Percentiles rank a stretch among this genome's conserved stretches.
Evolutionary conservation across 2,888 invertebrate species (phyloP).

Genomic region (Drosophila recens): DNA sequence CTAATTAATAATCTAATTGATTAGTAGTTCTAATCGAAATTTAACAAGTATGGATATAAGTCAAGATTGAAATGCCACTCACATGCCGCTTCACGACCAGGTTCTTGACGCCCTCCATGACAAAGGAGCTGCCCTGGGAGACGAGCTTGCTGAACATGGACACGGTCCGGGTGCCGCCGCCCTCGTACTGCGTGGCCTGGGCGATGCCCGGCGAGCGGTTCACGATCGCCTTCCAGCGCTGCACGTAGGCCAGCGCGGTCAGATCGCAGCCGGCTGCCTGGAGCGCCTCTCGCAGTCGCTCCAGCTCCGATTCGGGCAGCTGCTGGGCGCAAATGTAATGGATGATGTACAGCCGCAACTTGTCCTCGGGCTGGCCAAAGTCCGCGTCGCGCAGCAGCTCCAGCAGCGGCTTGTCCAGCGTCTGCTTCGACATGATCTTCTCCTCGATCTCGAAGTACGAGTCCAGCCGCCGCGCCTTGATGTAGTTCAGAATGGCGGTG

Average conservation of each 20-base stretch:
- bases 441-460: conserved; percentile 99
- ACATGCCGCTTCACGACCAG: conserved; percentile 99
- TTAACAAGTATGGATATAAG: no score
- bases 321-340: conserved; percentile 94
- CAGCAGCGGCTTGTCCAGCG: conserved; percentile 92
- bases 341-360: conserved; percentile 96
- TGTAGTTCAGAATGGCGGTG: conserved; percentile 94
- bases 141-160: conserved; percentile 99
- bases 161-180: conserved; percentile 97
- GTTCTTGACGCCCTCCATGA: conserved; percentile 99
- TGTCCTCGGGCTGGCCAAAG: conserved; percentile 95
- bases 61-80: conserved; percentile 83
- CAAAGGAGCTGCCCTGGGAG: conserved; percentile 98
- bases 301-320: conserved; percentile 93
- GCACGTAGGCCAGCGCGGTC: conserved; percentile 94
- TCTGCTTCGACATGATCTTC: conserved; percentile 96
- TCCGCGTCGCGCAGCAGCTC: conserved; percentile 95
- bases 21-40: no score
- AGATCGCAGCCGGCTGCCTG: conserved; percentile 94
- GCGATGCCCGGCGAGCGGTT: conserved; percentile 84
- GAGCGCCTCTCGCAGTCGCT: conserved; percentile 92
- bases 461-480: conserved; percentile 96
- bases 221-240: conserved; percentile 91
- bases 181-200: conserved; percentile 93
- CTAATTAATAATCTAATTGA: no score